Conservation (phyloP, 2,888 invertebrate genomes). For the Cataglyphis cursor region DNA sequence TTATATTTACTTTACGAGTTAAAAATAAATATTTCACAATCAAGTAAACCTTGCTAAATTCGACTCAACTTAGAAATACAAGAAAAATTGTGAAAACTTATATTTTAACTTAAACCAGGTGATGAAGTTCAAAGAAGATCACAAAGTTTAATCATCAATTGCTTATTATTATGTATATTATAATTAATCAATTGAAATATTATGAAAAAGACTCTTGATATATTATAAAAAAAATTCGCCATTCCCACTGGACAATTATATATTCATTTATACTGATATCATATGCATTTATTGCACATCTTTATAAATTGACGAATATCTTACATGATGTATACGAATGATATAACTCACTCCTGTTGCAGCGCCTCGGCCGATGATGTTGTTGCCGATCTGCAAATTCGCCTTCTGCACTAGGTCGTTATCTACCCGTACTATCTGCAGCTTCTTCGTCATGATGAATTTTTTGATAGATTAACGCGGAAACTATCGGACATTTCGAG, state of each 20-base stretch:
- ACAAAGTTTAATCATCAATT: not conserved
- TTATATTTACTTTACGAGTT: too few relatives aligned
- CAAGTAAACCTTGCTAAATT: not conserved
- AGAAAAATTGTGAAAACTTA: not conserved
- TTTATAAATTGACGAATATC: not conserved
- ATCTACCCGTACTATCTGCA: conserved; percentile 78
- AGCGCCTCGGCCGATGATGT: conserved; percentile 73
- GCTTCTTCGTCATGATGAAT: conserved; percentile 71
- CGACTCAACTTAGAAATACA: not conserved
- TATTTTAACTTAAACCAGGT: not conserved
- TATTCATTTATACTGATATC: not conserved
- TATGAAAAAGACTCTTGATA: not conserved
- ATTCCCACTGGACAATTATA: not conserved
- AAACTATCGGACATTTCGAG: conserved; percentile 23
- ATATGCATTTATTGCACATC: not conserved
- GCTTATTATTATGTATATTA: not conserved
- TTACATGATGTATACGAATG: not conserved
- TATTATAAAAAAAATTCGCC: not conserved
- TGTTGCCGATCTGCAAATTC: conserved; percentile 77
- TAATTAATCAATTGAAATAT: not conserved
- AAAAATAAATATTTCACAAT: too few relatives aligned
- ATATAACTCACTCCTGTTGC: conserved; percentile 72
- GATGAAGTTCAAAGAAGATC: not conserved
- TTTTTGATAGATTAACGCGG: not conserved
- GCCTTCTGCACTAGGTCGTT: conserved; percentile 75